These are phyloP conservation scores for Medauroidea extradentata DNA, from an alignment of 1,140 invertebrate genomes.

Conservation along the genomic window DNA sequence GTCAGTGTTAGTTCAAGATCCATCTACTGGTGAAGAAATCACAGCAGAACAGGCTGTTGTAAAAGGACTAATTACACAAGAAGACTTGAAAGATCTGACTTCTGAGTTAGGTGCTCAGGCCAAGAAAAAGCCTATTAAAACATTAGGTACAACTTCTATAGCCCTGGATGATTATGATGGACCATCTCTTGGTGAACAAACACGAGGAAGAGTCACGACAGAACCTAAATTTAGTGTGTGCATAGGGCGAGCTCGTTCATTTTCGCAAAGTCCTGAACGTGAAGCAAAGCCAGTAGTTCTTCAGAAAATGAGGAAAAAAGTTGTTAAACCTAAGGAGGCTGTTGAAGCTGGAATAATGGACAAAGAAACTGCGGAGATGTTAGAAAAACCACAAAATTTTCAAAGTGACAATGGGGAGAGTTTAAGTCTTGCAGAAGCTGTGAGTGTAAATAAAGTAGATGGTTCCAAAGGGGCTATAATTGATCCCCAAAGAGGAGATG, in stretches of 20 bases:
- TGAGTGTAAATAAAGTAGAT: conserved; percentile 70
- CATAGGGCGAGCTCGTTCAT: conserved; percentile 52
- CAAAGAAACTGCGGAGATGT: conserved; percentile 60
- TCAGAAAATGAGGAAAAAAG: conserved; percentile 71
- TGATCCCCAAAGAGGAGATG: conserved; percentile 76
- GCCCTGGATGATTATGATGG: conserved; percentile 40
- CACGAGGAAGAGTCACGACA: conserved; percentile 53
- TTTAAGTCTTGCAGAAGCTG: conserved; percentile 68
- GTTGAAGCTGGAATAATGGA: conserved; percentile 70
- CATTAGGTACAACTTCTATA: conserved; percentile 32
- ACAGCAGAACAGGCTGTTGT: conserved; percentile 50
- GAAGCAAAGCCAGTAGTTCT: conserved; percentile 66
- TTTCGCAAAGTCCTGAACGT: conserved; percentile 49
- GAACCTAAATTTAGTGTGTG: conserved; percentile 65
- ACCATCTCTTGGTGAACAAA: conserved; percentile 51
- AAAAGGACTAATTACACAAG: conserved; percentile 46
- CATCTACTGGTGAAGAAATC: conserved; percentile 37
- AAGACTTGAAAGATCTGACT: conserved; percentile 35
- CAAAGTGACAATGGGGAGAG: conserved; percentile 52
- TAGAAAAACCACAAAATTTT: conserved; percentile 56
- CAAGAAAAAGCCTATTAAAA: conserved; percentile 30
- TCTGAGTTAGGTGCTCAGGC: background rate
- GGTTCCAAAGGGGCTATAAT: conserved; percentile 69
- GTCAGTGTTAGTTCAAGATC: conserved; percentile 35
- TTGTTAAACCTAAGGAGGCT: conserved; percentile 66